Evolutionary conservation across 2,888 invertebrate species (phyloP).

Genomic region (Caenorhabditis macrosperma): DNA sequence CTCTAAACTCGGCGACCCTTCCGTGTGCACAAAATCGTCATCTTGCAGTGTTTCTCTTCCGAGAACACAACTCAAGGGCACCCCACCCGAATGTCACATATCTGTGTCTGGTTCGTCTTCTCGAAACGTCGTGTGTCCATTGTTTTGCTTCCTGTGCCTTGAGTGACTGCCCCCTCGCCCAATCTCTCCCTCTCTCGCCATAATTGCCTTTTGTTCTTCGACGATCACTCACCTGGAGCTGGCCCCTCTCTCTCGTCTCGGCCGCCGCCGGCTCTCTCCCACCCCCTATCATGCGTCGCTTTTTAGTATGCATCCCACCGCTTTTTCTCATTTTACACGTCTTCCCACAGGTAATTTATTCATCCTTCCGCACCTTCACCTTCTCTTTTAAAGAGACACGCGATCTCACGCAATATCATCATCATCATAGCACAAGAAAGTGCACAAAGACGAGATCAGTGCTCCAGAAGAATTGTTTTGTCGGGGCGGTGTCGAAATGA

Average conservation of each 20-base stretch:
- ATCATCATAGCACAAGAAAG: constrained; percentile 15
- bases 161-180: constrained; percentile 23
- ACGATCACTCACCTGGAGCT: constrained; percentile 46
- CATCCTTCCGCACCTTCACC: constrained; percentile 1
- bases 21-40: no score
- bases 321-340: constrained; percentile 28
- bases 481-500: neutral
- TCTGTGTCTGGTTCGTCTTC: neutral
- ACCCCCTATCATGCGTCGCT: constrained; percentile 22
- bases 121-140: constrained; percentile 19
- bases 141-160: constrained; percentile 19
- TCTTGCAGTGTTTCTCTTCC: neutral
- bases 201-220: constrained; percentile 56
- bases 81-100: neutral
- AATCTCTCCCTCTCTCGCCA: constrained; percentile 15
- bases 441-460: constrained; percentile 6
- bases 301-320: constrained; percentile 12
- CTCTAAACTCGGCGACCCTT: no score
- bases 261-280: no score
- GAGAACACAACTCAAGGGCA: neutral
- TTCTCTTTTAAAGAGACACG: constrained; percentile 15
- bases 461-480: neutral
- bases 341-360: constrained; percentile 40
- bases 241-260: constrained; percentile 3
- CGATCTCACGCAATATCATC: constrained; percentile 14